Conservation (phyloP, 2,888 invertebrate genomes). For the Nephrotoma flavescens region DNA sequence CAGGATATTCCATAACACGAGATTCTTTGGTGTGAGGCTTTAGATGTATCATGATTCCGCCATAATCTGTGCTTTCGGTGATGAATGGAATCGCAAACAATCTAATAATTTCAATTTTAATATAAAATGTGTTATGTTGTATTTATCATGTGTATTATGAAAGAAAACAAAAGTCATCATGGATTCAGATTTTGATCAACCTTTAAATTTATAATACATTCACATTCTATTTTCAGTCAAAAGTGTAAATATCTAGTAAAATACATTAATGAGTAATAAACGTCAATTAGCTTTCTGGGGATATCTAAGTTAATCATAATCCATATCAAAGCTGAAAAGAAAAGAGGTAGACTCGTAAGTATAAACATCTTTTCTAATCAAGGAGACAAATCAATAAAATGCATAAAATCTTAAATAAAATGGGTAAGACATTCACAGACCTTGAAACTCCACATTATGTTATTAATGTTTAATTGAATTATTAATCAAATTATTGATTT, state of each 20-base stretch:
- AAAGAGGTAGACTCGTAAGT: conserved; percentile 3
- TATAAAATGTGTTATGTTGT: not conserved
- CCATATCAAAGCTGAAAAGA: not conserved
- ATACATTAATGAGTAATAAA: not conserved
- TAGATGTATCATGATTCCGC: conserved; percentile 5
- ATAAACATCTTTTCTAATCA: not conserved
- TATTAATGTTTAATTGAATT: conserved; percentile 2
- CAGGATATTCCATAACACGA: not conserved
- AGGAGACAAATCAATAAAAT: conserved; percentile 1
- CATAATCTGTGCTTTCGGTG: not conserved
- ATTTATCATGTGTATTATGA: not conserved
- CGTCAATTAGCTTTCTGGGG: not conserved
- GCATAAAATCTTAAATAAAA: not conserved
- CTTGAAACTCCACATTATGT: not conserved
- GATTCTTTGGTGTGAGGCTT: conserved; percentile 8
- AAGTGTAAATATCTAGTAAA: not conserved
- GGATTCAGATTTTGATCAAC: not conserved
- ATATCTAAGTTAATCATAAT: not conserved
- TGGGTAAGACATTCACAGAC: not conserved
- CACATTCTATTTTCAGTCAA: not conserved
- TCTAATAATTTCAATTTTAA: not conserved
- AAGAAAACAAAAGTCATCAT: not conserved
- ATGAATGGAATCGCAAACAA: not conserved
- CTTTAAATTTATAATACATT: not conserved
- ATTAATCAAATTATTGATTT: conserved; percentile 2